Base-by-base conservation (phyloP, 2,888 invertebrate species). In the Acleris cristana region DNA sequence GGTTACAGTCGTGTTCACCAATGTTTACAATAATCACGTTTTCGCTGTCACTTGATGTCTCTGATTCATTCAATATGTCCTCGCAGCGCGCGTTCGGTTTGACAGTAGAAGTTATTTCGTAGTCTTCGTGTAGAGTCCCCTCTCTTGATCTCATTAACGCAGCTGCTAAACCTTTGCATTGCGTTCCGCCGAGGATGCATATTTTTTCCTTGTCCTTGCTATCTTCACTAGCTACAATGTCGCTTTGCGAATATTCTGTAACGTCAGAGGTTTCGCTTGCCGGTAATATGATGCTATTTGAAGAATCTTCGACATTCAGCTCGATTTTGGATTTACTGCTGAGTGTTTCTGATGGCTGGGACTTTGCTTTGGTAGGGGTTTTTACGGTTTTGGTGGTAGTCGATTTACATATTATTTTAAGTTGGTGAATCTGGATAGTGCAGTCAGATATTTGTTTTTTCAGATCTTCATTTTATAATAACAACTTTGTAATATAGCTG, bases 71-170 rank as follows among this genome's bases (percentile, higher is more conserved):
- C 26, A 26, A 26, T 26, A 49, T 49, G 8, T 49, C 49, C 10
- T 49, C 49, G 19, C 49, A 49, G 19, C 49, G 49, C 4, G 49
- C 49, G 19, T 49, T 8, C 10, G 54, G 54, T 10, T 55, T 55
- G 10, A 34, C 12, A 8, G 34, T 19, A 16, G 54, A 55, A 8
- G 34, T 34, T 5, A 55, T 18, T n/a, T 8, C 26, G 19, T 55
- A 55, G 10, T 34, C 18, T 12, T 18, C 54, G 18, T 34, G 30
- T 10, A 8, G 18, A 10, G 34, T 55, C 0, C 2, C 18, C 18
- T 55, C 18, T 34, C 54, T 30, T 34, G 54, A 26, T 18, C 8
- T 30, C n/a, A 26, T 7, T 10, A 55, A 30, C n/a, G 53, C 26
- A 7, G 26, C 14, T 2, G 53, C 53, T n/a, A 54, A n/a, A 30